Evolutionary conservation across 2,797 vertebrate species (phyloP).

Genomic region (Acridotheres tristis): DNA sequence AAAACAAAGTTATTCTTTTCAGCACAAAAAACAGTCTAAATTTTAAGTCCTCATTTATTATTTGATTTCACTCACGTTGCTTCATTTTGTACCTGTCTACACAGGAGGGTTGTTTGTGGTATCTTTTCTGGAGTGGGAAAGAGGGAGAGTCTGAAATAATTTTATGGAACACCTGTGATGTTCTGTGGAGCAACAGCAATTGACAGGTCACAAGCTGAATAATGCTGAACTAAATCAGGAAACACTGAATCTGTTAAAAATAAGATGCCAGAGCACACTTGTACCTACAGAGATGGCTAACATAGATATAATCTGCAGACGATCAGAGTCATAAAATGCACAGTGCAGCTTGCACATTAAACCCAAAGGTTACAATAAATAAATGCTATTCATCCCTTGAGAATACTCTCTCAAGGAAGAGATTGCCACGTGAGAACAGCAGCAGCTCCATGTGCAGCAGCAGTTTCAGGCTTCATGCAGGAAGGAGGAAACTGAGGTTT

Average conservation of each 20-base stretch:
- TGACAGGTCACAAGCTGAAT: background rate
- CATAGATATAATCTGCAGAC: background rate
- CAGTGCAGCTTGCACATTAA: background rate
- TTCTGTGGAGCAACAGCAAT: background rate
- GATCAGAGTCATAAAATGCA: background rate
- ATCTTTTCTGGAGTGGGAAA: fast-evolving
- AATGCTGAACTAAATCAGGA: background rate
- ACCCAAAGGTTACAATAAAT: background rate
- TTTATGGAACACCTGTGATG: background rate
- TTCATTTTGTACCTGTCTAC: background rate
- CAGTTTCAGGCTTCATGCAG: background rate
- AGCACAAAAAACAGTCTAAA: background rate
- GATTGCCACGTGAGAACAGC: background rate
- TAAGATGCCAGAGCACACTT: background rate
- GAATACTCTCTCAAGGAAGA: background rate
- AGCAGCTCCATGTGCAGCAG: background rate
- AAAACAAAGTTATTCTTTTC: background rate
- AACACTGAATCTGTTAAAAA: background rate
- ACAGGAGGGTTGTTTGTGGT: background rate
- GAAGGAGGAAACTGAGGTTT: background rate
- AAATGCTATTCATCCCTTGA: background rate
- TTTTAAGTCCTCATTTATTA: background rate
- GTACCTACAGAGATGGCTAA: background rate
- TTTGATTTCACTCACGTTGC: background rate
- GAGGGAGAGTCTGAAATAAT: background rate